Evolutionary conservation across 2,113 vertebrate species (phyloP), one percentile per base, ranked within the genome.

Genomic region (Oreochromis spilurus): DNA sequence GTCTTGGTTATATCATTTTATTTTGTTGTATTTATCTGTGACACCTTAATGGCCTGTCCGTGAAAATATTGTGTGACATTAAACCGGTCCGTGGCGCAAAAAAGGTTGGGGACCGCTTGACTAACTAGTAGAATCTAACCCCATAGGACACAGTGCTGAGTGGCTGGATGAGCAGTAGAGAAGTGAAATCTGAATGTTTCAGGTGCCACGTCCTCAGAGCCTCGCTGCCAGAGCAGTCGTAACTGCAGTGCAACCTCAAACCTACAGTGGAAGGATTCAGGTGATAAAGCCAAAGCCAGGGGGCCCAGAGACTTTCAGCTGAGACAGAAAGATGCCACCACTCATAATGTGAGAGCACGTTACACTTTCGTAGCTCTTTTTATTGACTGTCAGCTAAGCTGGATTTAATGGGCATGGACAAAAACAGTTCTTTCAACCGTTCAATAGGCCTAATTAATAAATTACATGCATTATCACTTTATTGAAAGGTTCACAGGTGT

Each of bases 301-400:
- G 40, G 77, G 14, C 48, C 29, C 1, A 24, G 12, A 81, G 91
- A 82, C 45, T 5, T 80, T 84, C 86, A 84, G 45, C 81, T 14
- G 52, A 81, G 75, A 53, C 26, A 53, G 53, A 79, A 83, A 53
- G 57, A 83, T 75, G 34, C 79, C 40, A 21, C 6, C 12, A 6
- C n/a, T 26, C n/a, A 88, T 1, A 72, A 24, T 36, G 93, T 94
- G 3, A 92, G 91, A 45, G 53, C 7, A 55, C 14, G 38, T 78
- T 80, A 14, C 26, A 72, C 31, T 52, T 67, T 10, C 1, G 16
- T 8, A 34, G 21, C 78, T 29, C 29, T 11, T 62, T 79, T 29
- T 5, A 67, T 67, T 36, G 24, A 12, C 0, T 50, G 8, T 21
- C 57, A 45, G 7, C 58, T 62, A 11, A 62, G 5, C 9, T 65